phyloP scores from a whole-genome alignment of 2,113 vertebrate species.

The Odocoileus virginianus region DNA sequence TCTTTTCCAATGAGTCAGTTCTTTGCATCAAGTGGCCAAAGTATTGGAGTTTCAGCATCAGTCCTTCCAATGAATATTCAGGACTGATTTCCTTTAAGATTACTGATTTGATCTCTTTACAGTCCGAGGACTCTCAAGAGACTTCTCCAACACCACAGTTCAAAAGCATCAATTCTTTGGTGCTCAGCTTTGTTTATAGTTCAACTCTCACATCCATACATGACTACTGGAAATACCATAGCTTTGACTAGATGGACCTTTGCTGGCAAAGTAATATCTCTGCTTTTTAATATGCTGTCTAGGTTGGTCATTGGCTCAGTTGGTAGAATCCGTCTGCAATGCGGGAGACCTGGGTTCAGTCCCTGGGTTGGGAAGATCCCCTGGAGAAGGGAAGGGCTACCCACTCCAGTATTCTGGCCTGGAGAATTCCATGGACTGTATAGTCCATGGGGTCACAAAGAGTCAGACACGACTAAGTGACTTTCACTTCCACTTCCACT shows the following conservation, averaged over 20 bases:
- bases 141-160: not conserved
- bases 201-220: not conserved
- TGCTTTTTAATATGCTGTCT: not conserved
- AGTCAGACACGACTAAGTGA: fast-evolving
- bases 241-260: not conserved
- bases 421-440: not conserved
- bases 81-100: not conserved
- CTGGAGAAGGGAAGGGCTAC: not conserved
- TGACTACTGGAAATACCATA: not conserved
- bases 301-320: not conserved
- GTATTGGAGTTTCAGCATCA: not conserved
- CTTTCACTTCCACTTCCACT: not conserved
- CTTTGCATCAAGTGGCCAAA: not conserved
- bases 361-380: not conserved
- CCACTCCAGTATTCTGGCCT: not conserved
- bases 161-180: not conserved
- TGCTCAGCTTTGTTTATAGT: not conserved
- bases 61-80: not conserved
- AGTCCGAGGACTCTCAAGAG: not conserved
- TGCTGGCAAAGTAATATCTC: not conserved
- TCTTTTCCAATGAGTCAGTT: not conserved
- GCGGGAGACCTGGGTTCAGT: not conserved
- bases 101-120: not conserved
- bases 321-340: not conserved
- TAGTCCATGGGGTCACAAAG: not conserved